These are phyloP conservation scores for Ophthalmolycus amberensis DNA, from an alignment of 2,113 vertebrate genomes.

Conservation along the genomic window DNA sequence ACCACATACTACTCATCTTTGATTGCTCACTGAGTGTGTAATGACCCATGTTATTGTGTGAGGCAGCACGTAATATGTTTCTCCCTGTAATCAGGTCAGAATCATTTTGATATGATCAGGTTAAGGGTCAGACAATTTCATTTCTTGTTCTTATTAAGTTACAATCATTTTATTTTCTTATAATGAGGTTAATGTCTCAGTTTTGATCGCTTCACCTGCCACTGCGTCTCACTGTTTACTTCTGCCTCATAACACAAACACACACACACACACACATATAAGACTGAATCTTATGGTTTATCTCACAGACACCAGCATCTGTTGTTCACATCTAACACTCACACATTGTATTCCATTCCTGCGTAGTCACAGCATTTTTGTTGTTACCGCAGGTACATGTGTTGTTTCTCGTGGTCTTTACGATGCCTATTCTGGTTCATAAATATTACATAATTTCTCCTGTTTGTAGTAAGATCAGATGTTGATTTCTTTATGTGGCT, in stretches of 20 bases:
- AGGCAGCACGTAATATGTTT: conserved; percentile 26
- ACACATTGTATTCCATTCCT: background rate
- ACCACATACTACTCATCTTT: conserved; percentile 11
- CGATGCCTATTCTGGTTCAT: background rate
- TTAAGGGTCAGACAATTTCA: conserved; percentile 33
- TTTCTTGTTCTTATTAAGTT: conserved; percentile 32
- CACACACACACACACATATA: background rate
- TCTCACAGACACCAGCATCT: conserved; percentile 2
- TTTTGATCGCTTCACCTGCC: conserved; percentile 22
- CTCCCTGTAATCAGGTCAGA: conserved; percentile 24
- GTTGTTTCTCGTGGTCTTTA: background rate
- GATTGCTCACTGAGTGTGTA: conserved; percentile 17
- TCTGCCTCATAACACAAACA: background rate
- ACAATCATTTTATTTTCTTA: conserved; percentile 39
- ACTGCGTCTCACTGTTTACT: background rate
- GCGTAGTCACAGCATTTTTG: background rate
- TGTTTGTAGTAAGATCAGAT: conserved; percentile 6
- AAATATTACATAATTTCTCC: conserved; percentile 5
- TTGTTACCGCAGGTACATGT: conserved; percentile 4
- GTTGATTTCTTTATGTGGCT: background rate
- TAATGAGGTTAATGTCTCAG: conserved; percentile 17
- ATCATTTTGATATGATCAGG: conserved; percentile 33
- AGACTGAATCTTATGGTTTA: conserved; percentile 14
- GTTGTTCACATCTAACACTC: conserved; percentile 1
- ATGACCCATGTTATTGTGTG: conserved; percentile 3